Evolutionary conservation across 2,888 invertebrate genomes (phyloP), one percentile per base, ranked within the genome.

Genomic region (Lithodes maja): DNA sequence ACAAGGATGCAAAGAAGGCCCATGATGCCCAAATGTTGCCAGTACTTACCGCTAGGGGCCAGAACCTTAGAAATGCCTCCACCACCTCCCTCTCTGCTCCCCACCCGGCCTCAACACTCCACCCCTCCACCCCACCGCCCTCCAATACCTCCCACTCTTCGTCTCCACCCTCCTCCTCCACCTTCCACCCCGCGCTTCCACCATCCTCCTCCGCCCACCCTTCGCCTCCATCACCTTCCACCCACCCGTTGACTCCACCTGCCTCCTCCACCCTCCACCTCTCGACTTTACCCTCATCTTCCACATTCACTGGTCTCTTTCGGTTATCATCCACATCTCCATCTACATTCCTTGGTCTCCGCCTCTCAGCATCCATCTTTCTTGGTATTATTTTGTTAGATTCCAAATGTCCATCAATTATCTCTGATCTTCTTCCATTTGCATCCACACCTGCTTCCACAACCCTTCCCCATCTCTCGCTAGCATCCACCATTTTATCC

Each of bases 31-130:
- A 33, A 33, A 33, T 33, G 33, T 33, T 33, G 33, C 33, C 33
- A 33, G 50, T 81, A 87, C 87, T 78, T 55, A 87, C 87, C 79
- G 87, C 83, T 75, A 87, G 50, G 50, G 87, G 87, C 87, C 87
- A 87, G 55, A 83, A 83, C 54, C 87, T 83, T 49, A 87, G 12
- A 71, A 87, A 61, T 52, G 87, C 87, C 68, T 87, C 87, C 79
- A 87, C 83, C 50, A 87, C 53, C 2, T n/a, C 7, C 50, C 87
- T 50, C 53, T 49, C 71, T 3, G 79, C 83, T 1, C 74, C 87
- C 79, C 83, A 87, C 50, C 87, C 87, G 3, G 87, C 80, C 50
- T 3, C 52, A 55, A 5, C 3, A 75, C 77, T 68, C 84, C 77
- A 17, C 71, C 83, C 61, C 12, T 2, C 68, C 50, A 2, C 1